Percentiles rank a stretch among this genome's conserved stretches.
phyloP scores from a whole-genome alignment of 2,113 vertebrate species.

The Tetraodon nigroviridis region DNA sequence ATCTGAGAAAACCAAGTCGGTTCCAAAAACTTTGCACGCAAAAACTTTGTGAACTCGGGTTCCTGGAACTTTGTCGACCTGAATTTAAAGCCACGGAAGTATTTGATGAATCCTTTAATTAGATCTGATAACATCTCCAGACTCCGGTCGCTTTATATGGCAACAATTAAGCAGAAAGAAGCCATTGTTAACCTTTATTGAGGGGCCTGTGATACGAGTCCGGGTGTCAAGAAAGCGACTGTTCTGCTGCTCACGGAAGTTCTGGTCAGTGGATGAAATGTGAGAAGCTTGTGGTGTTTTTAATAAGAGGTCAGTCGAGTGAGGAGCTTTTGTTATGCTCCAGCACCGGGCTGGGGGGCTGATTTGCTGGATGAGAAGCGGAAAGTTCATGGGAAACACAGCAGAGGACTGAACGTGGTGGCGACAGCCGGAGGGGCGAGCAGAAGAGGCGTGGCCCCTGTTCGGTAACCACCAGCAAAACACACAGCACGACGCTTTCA shows the following conservation, averaged over 20 bases:
- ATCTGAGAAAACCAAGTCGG: no score
- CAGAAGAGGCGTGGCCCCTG: slow-evolving; percentile 31
- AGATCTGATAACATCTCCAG: slow-evolving; percentile 50
- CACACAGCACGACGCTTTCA: slow-evolving; percentile 51
- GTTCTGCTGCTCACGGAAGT: no score
- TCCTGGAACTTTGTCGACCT: slow-evolving; percentile 34
- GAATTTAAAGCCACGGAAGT: slow-evolving; percentile 34
- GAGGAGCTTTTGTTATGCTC: slow-evolving; percentile 27
- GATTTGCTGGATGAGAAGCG: slow-evolving; percentile 54
- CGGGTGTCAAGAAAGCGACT: neutral
- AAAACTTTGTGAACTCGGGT: slow-evolving; percentile 28
- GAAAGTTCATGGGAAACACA: slow-evolving; percentile 52
- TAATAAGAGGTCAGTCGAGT: slow-evolving; percentile 10
- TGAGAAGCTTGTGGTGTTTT: slow-evolving; percentile 22
- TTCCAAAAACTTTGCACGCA: neutral
- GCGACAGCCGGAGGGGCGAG: slow-evolving; percentile 52
- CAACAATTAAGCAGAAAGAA: slow-evolving; percentile 49
- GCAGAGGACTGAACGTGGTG: slow-evolving; percentile 56
- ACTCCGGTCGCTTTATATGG: slow-evolving; percentile 54
- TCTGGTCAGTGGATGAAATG: slow-evolving; percentile 14
- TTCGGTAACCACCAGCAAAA: slow-evolving; percentile 40
- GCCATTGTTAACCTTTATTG: slow-evolving; percentile 15
- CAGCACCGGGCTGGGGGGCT: slow-evolving; percentile 25
- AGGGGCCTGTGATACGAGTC: slow-evolving; percentile 20
- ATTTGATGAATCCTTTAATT: slow-evolving; percentile 37